Evolutionary conservation across 2,113 vertebrate species (phyloP), one percentile per base, ranked within the genome.

Genomic region (Brachirus orientalis): DNA sequence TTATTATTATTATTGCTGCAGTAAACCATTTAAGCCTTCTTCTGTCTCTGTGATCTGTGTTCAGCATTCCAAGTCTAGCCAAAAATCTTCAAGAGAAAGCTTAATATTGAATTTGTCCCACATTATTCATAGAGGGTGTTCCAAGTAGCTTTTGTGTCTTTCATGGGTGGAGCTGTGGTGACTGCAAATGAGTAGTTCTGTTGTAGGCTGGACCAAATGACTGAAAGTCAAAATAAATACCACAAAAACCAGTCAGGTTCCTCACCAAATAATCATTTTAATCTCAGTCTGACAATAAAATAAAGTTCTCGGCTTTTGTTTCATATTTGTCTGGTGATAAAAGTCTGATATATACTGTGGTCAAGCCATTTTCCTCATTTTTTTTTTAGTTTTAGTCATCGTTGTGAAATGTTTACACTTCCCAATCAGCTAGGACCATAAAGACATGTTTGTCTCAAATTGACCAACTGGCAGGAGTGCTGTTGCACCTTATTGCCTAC

Each of bases 401-500:
- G 22, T 76, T 54, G 10, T 69, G 62, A 72, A 75, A 69, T 76
- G 72, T 84, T 82, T 83, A 78, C 75, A 55, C 51, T 78, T 44
- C 11, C 10, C 54, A 77, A 68, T 77, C 75, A 77, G 84, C 74
- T 79, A 80, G 56, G 45, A 50, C 63, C 59, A 88, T 78, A 80
- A 88, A 77, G 79, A 50, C 41, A 47, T 60, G 74, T 86, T 82
- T 90, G 79, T 88, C 64, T 80, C 75, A 87, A 88, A 89, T 72
- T 82, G 83, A 85, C 70, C 41, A 62, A 82, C 78, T 92, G 86
- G 85, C 86, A 90, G 63, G 37, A 62, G 64, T 86, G 73, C 70
- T 79, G 67, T 83, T 77, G 58, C 63, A 82, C 78, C 81, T 84
- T 79, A 90, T 72, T 83, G 72, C 71, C 58, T 75, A 56, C 84